These are phyloP conservation scores for Drosophila histrio DNA, from an alignment of 2,888 invertebrate species.

Conservation along the genomic window DNA sequence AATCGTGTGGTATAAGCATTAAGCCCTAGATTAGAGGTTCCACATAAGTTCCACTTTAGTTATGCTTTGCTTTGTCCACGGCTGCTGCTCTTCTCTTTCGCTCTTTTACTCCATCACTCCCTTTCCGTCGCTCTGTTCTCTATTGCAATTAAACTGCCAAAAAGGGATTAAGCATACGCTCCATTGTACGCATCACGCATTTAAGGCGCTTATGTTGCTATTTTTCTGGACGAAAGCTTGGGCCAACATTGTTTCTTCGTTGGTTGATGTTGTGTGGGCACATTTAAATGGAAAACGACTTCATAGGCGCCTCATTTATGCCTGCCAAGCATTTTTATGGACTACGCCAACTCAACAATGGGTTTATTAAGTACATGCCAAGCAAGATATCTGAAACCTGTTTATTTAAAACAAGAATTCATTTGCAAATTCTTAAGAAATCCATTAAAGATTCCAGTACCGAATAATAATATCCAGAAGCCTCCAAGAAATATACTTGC, in stretches of 20 bases:
- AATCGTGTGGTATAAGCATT: conserved; percentile 15
- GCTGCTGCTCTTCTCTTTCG: neutral
- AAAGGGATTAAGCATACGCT: conserved; percentile 75
- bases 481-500: neutral
- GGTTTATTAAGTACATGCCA: neutral
- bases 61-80: conserved; percentile 16
- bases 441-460: neutral
- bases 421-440: neutral
- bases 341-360: conserved; percentile 4
- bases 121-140: neutral
- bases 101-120: neutral
- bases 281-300: conserved; percentile 14
- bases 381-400: neutral
- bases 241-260: conserved; percentile 1
- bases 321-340: conserved; percentile 12
- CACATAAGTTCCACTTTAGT: conserved; percentile 43
- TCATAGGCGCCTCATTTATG: conserved; percentile 9
- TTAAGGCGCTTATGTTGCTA: conserved; percentile 61
- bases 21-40: conserved; percentile 31
- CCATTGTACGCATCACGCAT: conserved; percentile 54
- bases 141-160: conserved; percentile 66
- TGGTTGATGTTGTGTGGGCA: conserved; percentile 2
- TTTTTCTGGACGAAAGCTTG: conserved; percentile 5
- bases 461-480: no score
- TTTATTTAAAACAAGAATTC: neutral